Evolutionary conservation across 1,140 invertebrate species (phyloP).

Genomic region (Trichoplusia ni): DNA sequence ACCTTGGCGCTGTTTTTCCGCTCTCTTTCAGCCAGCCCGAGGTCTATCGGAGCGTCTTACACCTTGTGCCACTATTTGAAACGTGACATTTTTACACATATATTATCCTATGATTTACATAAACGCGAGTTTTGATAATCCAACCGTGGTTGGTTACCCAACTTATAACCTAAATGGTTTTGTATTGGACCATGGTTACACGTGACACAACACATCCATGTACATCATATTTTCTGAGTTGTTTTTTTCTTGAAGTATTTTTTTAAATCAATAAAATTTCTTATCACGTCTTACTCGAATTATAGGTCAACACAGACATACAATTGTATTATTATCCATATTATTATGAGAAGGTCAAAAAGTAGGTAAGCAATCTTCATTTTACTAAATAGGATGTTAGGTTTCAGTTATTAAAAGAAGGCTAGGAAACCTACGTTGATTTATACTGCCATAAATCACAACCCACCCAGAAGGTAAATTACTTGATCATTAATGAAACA

Average conservation of each 20-base stretch:
- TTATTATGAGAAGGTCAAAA: background rate
- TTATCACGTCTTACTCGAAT: too few relatives aligned
- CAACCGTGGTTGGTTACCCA: background rate
- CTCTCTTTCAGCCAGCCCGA: constrained; percentile 75
- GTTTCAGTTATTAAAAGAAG: constrained; percentile 10
- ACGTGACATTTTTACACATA: constrained; percentile 53
- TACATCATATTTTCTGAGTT: too few relatives aligned
- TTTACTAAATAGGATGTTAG: background rate
- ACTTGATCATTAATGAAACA: constrained; percentile 18
- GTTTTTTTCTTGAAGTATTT: too few relatives aligned
- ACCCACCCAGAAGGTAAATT: constrained; percentile 6
- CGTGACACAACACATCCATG: too few relatives aligned
- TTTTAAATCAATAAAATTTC: too few relatives aligned
- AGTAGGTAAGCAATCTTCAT: constrained; percentile 22
- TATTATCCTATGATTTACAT: too few relatives aligned
- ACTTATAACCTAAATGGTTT: background rate
- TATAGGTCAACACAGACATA: too few relatives aligned
- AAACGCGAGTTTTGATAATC: background rate
- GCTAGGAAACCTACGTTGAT: constrained; percentile 18
- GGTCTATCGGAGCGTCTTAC: constrained; percentile 55
- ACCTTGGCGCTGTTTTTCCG: constrained; percentile 78
- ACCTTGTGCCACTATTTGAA: constrained; percentile 42
- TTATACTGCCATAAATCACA: constrained; percentile 8
- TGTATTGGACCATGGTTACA: background rate
- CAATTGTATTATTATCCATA: too few relatives aligned